phyloP scores from a whole-genome alignment of 2,113 vertebrate genomes.

The Rutilus rutilus region DNA sequence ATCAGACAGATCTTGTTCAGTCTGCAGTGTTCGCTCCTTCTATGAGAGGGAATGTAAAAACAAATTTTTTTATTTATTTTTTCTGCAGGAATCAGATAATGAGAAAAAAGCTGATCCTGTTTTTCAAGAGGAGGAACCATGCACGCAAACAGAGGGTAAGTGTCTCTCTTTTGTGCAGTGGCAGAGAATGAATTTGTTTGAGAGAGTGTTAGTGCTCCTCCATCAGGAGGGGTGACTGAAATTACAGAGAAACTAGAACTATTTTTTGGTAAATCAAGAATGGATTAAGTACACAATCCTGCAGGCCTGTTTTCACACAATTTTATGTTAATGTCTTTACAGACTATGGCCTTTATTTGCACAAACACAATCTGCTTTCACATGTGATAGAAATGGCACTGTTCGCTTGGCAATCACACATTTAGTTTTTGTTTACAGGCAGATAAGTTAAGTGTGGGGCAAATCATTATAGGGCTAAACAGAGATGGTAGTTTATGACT shows the following conservation, averaged over 20 bases:
- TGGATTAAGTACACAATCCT: not conserved
- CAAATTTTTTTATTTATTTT: not conserved
- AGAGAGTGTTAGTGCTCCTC: not conserved
- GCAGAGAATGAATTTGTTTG: not conserved
- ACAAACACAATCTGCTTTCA: not conserved
- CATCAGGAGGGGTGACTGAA: not conserved
- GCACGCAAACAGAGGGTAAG: constrained; percentile 98
- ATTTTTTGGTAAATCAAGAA: not conserved
- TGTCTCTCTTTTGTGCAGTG: not conserved
- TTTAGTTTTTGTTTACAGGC: not conserved
- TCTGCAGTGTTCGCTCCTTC: not conserved
- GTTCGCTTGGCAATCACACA: not conserved
- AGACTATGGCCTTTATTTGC: not conserved
- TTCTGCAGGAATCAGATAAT: constrained; percentile 95
- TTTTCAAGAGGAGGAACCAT: constrained; percentile 99
- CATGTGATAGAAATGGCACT: not conserved
- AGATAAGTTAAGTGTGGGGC: not conserved
- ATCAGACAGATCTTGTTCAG: not conserved
- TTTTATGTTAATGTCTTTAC: not conserved
- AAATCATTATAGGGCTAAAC: not conserved
- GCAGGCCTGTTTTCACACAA: not conserved
- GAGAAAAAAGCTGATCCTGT: constrained; percentile 98
- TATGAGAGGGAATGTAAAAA: constrained; percentile 16
- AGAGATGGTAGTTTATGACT: not conserved
- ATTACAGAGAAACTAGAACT: too few relatives aligned